These are phyloP conservation scores for Menidia beryllina DNA, from an alignment of 2,113 vertebrate species.

Conservation along the genomic window DNA sequence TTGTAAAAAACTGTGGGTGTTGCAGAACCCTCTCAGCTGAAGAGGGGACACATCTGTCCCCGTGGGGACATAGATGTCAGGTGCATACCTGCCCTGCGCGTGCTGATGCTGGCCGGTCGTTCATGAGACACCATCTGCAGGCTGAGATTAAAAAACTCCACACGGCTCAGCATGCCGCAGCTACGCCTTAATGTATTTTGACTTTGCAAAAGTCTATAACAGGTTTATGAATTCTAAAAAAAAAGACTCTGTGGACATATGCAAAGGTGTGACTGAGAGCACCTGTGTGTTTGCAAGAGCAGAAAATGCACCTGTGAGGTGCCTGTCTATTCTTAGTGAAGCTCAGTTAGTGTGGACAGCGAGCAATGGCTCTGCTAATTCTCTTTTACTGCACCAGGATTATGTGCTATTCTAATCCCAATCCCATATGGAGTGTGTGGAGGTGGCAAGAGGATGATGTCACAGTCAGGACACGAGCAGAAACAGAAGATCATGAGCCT, in stretches of 20 bases:
- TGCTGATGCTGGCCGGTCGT: slow-evolving; percentile 60
- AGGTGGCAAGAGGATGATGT: slow-evolving; percentile 71
- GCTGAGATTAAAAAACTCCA: slow-evolving; percentile 57
- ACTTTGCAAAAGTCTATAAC: slow-evolving; percentile 22
- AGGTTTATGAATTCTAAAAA: slow-evolving; percentile 1
- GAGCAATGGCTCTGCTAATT: slow-evolving; percentile 74
- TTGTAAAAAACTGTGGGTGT: not conserved
- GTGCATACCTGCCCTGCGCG: slow-evolving; percentile 37
- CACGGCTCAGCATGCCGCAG: slow-evolving; percentile 11
- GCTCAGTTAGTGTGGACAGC: slow-evolving; percentile 58
- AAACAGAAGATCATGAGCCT: slow-evolving; percentile 50
- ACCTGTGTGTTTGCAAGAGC: slow-evolving; percentile 27
- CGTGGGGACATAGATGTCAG: slow-evolving; percentile 29
- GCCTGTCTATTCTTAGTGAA: slow-evolving; percentile 37
- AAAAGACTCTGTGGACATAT: not conserved
- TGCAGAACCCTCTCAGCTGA: slow-evolving; percentile 14
- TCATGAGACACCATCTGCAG: slow-evolving; percentile 66
- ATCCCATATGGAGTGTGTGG: slow-evolving; percentile 74
- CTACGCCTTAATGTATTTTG: slow-evolving; percentile 19
- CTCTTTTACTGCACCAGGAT: slow-evolving; percentile 77
- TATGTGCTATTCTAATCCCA: slow-evolving; percentile 82
- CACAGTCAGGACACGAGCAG: slow-evolving; percentile 50
- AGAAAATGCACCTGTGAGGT: slow-evolving; percentile 5
- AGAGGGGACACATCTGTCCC: slow-evolving; percentile 21
- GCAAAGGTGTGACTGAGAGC: not conserved